A percentile compares a stretch with the other conserved stretches of the same genome.
Evolutionary conservation across 2,888 invertebrate species (phyloP).

Genomic region (Calameuta filiformis): DNA sequence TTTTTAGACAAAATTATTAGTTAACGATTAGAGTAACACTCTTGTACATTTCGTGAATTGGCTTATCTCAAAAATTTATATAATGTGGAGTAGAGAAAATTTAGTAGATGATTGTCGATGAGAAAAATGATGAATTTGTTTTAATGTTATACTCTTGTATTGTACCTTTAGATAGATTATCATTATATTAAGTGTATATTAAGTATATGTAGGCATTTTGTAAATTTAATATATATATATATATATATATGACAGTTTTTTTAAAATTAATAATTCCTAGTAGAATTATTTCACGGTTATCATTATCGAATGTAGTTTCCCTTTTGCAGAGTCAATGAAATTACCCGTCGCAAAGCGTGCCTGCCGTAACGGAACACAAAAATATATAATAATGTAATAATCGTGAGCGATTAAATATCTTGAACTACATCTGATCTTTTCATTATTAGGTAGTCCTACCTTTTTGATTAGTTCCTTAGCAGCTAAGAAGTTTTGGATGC

Average conservation of each 20-base stretch:
- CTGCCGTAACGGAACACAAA: too few species aligned
- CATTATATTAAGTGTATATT: not conserved
- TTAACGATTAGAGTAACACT: too few species aligned
- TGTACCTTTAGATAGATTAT: not conserved
- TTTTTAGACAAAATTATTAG: too few species aligned
- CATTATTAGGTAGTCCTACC: constrained; percentile 1
- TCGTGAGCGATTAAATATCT: not conserved
- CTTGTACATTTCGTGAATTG: too few species aligned
- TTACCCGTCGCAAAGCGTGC: too few species aligned
- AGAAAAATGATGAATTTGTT: not conserved
- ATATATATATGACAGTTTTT: too few species aligned
- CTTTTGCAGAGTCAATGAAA: too few species aligned
- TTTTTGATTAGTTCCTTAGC: constrained; percentile 33
- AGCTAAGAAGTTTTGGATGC: constrained; percentile 56
- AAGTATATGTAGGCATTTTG: not conserved
- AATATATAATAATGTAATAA: constrained; percentile 7
- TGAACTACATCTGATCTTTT: constrained; percentile 17
- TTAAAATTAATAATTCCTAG: too few species aligned
- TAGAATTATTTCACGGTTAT: not conserved
- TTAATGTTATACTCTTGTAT: constrained; percentile 2
- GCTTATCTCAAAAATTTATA: too few species aligned
- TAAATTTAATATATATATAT: too few species aligned
- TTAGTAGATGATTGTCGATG: too few species aligned
- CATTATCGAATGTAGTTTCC: constrained; percentile 3
- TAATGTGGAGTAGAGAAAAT: too few species aligned